Base-by-base conservation (phyloP, 2,797 vertebrate genomes). In the Parambassis ranga region DNA sequence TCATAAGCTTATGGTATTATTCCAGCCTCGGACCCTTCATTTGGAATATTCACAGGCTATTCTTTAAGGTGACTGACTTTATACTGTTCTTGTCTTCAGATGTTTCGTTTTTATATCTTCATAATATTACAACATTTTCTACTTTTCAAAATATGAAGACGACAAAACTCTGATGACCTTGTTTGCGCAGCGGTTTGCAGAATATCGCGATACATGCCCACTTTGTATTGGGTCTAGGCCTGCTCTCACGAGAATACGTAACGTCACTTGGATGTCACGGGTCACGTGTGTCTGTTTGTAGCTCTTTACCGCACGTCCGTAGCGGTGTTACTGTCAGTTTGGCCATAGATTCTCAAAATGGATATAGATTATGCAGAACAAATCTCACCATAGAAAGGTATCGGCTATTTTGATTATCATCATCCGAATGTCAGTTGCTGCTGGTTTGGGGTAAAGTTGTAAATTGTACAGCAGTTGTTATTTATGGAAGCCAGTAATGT, bases 141-240 rank as follows among this genome's bases (percentile, higher is more conserved):
- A n/a, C n/a, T n/a, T n/a, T n/a, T n/a, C 46, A 11, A n/a, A 14
- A 15, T 6, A 13, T 27, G 6, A 27, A 50, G 6, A 10, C 37
- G 7, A 7, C n/a, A n/a, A n/a, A n/a, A n/a, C n/a, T n/a, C n/a
- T n/a, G 14, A 23, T 63, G 51, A 78, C 67, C 65, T 81, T 64
- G 56, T 68, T 53, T 26, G 14, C 10, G 0, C 18, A 13, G n/a
- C 0, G 0, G 1, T n/a, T 14, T 16, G 6, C 1, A 13, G 0
- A 55, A 26, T 79, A 62, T 85, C 85, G 79, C 87, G 78, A 83
- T 47, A n/a, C n/a, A n/a, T n/a, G n/a, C n/a, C n/a, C n/a, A n/a
- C n/a, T n/a, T n/a, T n/a, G n/a, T n/a, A n/a, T n/a, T n/a, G n/a
- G n/a, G n/a, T n/a, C n/a, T n/a, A n/a, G n/a, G n/a, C n/a, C n/a